Percentiles rank a stretch among this genome's conserved stretches.
Conservation (phyloP, 1,140 invertebrate species). For the Ceratina calcarata region DNA sequence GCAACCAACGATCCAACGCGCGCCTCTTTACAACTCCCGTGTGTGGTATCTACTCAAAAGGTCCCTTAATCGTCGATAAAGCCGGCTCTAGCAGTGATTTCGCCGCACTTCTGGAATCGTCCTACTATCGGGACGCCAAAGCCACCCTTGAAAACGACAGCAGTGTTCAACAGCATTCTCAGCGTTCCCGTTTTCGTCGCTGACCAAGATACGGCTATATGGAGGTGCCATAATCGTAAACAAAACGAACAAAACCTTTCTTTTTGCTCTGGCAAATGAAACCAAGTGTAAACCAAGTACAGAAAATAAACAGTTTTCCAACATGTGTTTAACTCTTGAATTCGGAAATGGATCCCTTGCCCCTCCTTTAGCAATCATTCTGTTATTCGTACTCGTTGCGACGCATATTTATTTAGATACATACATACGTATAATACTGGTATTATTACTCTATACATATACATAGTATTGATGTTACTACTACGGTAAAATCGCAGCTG, state of each 20-base stretch:
- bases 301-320: too few species aligned
- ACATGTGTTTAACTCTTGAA: too few species aligned
- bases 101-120: background rate
- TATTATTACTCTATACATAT: too few species aligned
- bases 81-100: background rate
- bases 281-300: too few species aligned
- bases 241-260: constrained; percentile 51
- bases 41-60: constrained; percentile 7
- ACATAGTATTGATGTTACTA: too few species aligned
- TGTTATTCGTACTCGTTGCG: too few species aligned
- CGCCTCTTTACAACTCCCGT: constrained; percentile 18
- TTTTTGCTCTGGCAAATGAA: too few species aligned
- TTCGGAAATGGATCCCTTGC: too few species aligned
- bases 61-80: constrained; percentile 27
- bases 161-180: background rate
- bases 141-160: background rate
- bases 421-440: too few species aligned
- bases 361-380: too few species aligned
- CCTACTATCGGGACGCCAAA: constrained; percentile 8
- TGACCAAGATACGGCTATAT: background rate
- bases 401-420: too few species aligned
- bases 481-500: too few species aligned
- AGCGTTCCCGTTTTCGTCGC: constrained; percentile 29
- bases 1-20: background rate
- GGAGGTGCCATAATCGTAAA: constrained; percentile 45